Evolutionary conservation across 2,113 vertebrate species (phyloP), one percentile per base, ranked within the genome.

Genomic region (Pluvialis apricaria): DNA sequence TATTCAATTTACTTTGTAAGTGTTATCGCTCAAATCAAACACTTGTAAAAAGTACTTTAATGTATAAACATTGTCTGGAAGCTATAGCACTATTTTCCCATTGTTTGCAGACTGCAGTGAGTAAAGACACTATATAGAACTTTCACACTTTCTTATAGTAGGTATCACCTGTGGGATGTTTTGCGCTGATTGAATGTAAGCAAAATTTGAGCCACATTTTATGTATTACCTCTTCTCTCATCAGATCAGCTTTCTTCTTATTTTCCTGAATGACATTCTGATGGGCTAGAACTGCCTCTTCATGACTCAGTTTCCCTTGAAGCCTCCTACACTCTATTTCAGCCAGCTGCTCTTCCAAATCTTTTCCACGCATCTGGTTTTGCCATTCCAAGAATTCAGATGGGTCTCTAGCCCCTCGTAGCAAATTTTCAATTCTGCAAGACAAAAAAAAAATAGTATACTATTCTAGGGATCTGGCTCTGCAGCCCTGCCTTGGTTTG

Each of bases 371-470:
- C 98, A 98, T 98, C 95, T 98, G 98, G 93, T 96, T 98, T 96
- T 99, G 99, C 99, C 99, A 99, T 97, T 98, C 97, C 6, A 99
- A 97, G 97, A 99, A 99, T 72, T 98, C 97, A 2, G 98, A 98
- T 21, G 98, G 97, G 76, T 99, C 99, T 10, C 91, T 82, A 3
- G 96, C 97, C 3, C 99, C 99, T n/a, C 93, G 97, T 4, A 98
- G 88, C 15, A 99, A 96, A 64, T 77, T 91, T 54, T 98, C 98
- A 73, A 98, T 78, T 95, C 98, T 98, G 87, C 66, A 80, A 47
- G 57, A 42, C 25, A 79, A n/a, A 78, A 79, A 68, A 58, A 55
- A 51, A 11, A n/a, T n/a, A 44, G 18, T 51, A 29, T 4, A 11
- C 3, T 29, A 2, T 58, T 91, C 13, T 25, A 64, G 61, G 18